Conservation (phyloP, 2,797 vertebrate genomes). For the Ficedula albicollis region DNA sequence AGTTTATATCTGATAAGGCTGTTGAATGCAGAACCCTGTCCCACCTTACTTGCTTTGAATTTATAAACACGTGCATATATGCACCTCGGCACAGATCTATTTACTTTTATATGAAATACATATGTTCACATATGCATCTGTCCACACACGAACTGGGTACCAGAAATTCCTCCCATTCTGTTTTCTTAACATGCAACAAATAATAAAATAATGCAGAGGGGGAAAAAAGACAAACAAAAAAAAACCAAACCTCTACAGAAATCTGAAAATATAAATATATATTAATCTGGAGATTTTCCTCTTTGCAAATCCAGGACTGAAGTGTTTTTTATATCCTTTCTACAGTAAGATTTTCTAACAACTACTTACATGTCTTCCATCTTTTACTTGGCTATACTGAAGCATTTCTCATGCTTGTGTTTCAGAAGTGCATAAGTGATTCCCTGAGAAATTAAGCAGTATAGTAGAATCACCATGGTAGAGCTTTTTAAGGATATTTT, state of each 20-base stretch:
- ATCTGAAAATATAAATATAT: background rate
- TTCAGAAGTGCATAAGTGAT: background rate
- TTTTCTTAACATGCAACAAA: background rate
- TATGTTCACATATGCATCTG: background rate
- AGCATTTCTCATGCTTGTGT: background rate
- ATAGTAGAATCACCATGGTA: background rate
- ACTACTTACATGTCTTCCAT: background rate
- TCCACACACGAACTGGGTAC: background rate
- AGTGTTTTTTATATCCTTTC: background rate
- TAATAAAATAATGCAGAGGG: background rate
- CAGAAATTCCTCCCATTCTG: background rate
- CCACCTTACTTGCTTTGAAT: background rate
- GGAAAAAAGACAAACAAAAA: accelerated
- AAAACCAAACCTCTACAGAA: background rate
- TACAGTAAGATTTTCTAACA: background rate
- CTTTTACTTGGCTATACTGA: background rate
- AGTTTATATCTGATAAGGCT: background rate
- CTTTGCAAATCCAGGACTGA: background rate
- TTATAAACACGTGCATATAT: background rate
- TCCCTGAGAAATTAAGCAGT: background rate
- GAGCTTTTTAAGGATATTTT: background rate
- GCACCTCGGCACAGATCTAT: background rate
- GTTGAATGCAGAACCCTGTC: background rate
- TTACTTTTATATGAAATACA: background rate
- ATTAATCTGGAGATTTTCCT: background rate